Evolutionary conservation across 2,888 invertebrate genomes (phyloP), one percentile per base, ranked within the genome.

Genomic region (Piscicola geometra): DNA sequence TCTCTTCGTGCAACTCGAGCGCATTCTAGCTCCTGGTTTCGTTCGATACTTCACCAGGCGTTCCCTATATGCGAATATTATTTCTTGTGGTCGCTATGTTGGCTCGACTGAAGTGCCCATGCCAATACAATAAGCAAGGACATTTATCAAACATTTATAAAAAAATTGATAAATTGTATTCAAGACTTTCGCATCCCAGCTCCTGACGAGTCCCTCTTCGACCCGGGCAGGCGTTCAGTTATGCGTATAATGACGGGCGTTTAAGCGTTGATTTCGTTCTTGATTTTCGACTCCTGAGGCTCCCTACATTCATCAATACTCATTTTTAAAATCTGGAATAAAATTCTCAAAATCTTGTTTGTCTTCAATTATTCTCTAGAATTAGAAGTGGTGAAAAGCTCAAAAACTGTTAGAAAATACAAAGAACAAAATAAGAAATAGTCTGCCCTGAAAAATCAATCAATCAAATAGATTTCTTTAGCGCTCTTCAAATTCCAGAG

Each of bases 21-120:
- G 60, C 60, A 56, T 56, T 56, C 60, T 56, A 56, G 60, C 60
- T 56, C 60, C 60, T 56, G 60, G 25, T 56, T 56, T 56, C n/a
- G 25, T 18, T 15, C 3, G 3, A 18, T 56, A 18, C 25, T 18
- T 5, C 25, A 56, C 25, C 60, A 56, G 60, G 60, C 60, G 60
- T 56, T 56, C 60, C 60, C 60, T 56, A 56, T 18, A 56, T 56
- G 60, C 60, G 60, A 56, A 56, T 56, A 56, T 5, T 15, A 56
- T 18, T 18, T 25, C 25, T 21, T 56, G 60, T 56, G 60, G 60
- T 56, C 60, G 60, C 60, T 56, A 56, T 56, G 60, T 56, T 56
- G 60, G 25, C 21, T 25, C 5, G 25, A 21, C 60, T 21, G 3
- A 9, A 15, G 25, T 56, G 60, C 25, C 25, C n/a, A 18, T 56